phyloP scores from a whole-genome alignment of 2,113 vertebrate genomes.

The Gymnobelideus leadbeateri region DNA sequence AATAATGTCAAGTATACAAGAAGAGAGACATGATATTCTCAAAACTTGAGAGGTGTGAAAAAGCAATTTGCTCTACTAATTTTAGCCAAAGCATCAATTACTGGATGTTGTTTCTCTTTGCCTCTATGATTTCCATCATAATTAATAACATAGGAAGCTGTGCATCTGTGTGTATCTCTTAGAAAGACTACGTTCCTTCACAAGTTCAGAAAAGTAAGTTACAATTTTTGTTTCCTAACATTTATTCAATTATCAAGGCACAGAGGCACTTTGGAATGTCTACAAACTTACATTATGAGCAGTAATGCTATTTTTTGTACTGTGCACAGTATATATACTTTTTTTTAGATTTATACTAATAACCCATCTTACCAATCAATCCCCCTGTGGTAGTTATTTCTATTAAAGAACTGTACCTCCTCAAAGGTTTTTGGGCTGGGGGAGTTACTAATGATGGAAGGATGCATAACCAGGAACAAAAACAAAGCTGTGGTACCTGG shows the following conservation, averaged over 20 bases:
- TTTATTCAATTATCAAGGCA: conserved; percentile 44
- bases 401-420: conserved; percentile 99
- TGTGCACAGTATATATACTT: conserved; percentile 82
- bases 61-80: no score
- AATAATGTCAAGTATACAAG: background rate
- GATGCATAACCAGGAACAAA: conserved; percentile 99
- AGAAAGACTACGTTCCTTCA: background rate
- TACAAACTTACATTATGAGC: conserved; percentile 73
- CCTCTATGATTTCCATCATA: background rate
- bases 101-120: conserved; percentile 1
- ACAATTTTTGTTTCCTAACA: conserved; percentile 11
- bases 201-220: background rate
- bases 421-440: conserved; percentile 98
- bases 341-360: conserved; percentile 88
- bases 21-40: background rate
- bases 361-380: conserved; percentile 96
- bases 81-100: background rate
- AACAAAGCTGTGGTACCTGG: conserved; percentile 98
- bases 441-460: conserved; percentile 98
- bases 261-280: conserved; percentile 36
- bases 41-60: background rate
- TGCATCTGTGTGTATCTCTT: background rate
- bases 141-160: conserved; percentile 16
- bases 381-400: conserved; percentile 99
- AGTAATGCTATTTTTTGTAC: conserved; percentile 77